A percentile compares a stretch with the other conserved stretches of the same genome.
Conservation (phyloP, 2,797 vertebrate genomes). For the Steatocranus sp. region DNA sequence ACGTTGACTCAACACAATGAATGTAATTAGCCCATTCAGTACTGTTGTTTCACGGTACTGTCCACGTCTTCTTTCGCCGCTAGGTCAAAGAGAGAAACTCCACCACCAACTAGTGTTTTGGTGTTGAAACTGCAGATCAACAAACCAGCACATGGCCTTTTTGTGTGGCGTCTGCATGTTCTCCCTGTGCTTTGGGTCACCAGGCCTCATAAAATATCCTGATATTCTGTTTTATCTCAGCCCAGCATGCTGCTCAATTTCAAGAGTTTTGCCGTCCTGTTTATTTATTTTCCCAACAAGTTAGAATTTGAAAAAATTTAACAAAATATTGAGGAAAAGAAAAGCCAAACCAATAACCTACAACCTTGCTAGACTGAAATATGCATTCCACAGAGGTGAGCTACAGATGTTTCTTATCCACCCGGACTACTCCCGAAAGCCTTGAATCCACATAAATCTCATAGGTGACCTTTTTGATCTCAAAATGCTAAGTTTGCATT, state of each 20-base stretch:
- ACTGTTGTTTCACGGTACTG: background rate
- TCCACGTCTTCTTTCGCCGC: background rate
- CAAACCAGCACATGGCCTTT: accelerated
- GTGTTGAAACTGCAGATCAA: background rate
- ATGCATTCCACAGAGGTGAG: background rate
- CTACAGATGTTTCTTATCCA: background rate
- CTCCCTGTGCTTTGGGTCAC: background rate
- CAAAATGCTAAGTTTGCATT: background rate
- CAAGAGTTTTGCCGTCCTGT: background rate
- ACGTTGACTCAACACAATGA: background rate
- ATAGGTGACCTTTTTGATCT: background rate
- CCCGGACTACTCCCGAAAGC: background rate
- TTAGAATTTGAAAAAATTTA: background rate
- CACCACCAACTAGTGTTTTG: background rate
- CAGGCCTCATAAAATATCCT: background rate
- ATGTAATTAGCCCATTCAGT: background rate
- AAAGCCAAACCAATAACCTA: background rate
- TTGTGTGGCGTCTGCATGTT: background rate
- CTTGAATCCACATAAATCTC: background rate
- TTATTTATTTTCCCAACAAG: background rate
- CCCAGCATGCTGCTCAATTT: background rate
- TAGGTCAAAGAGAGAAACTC: background rate
- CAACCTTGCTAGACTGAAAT: background rate
- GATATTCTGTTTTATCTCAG: background rate
- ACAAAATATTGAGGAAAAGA: background rate